Base-by-base conservation (phyloP, 2,113 vertebrate genomes). In the Oryzias javanicus region DNA sequence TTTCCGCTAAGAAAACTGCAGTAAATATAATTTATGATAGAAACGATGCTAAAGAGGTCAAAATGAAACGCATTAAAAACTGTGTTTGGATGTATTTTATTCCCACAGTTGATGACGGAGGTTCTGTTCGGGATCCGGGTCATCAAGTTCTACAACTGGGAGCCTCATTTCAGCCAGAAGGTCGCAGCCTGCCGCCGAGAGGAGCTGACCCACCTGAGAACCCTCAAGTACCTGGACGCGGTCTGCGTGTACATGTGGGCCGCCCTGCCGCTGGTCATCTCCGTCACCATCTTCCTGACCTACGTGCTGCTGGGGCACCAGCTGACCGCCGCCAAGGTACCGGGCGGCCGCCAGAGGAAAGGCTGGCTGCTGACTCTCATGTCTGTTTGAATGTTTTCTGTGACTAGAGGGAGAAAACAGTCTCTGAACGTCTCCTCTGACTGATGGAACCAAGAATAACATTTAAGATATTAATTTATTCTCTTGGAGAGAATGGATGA, bases 211-310 rank as follows among this genome's bases (percentile, higher is more conserved):
- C 92, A 89, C 67, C 91, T 95, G 14, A 89, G 79, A 53, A 64
- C 85, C 42, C 54, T 96, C 70, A 94, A 94, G 55, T 98, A 98
- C 81, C 85, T 98, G 83, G 97, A 98, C 19, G 97, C 97, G 1
- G 49, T 94, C 74, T 99, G 97, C 0, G 97, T 99, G 6, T 99
- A 98, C 78, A 90, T 94, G 65, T 99, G 97, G 97, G 96, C 95
- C 1, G 95, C 95, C 2, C 83, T 98, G 64, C 97, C 97, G 0
- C 94, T 99, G 4, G 86, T 99, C 64, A 86, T 96, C 85, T 96
- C 95, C 77, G 96, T 99, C 58, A 72, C 93, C 81, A 95, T 95
- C 80, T 98, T 99, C 22, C 73, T 98, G 79, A 97, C 94, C 0
- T 98, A 95, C 0, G 91, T 95, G 60, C 80, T 98, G 60, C 84